Base-by-base conservation (phyloP, 2,888 invertebrate species). In the Leptarthrus brevirostris region DNA sequence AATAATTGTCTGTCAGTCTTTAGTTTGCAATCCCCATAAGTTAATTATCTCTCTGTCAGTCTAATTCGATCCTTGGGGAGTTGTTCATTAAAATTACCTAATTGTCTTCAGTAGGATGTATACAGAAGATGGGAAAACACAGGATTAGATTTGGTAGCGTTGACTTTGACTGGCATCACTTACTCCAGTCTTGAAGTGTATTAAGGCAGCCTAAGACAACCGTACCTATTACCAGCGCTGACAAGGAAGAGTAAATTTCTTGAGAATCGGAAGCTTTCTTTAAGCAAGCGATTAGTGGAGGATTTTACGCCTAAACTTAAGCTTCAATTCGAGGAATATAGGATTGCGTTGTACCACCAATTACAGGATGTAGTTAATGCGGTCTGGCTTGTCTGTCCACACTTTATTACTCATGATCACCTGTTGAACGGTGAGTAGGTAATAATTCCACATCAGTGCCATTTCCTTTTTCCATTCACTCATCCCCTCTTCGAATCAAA, bases 41-140 rank as follows among this genome's bases (percentile, higher is more conserved):
- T 36, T 58, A 58, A 58, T 58, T 58, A 58, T 58, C 36, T 58
- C 34, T 36, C 36, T 34, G 58, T 5, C 36, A 16, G 18, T 26
- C 58, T 58, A 58, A 58, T 58, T 58, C 36, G 36, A 18, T 34
- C 58, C 58, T 58, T n/a, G 26, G 40, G 58, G 58, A 36, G 36
- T 36, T 16, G 36, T 58, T 58, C 12, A 12, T 40, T 40, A 40
- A 40, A 40, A 40, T 40, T 40, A 12, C n/a, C 40, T 3, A 40
- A 40, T 0, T 8, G 8, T 6, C 8, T 30, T 30, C 30, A 30
- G 30, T 30, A 30, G 30, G 5, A 30, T 8, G 8, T 30, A 30
- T n/a, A n/a, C n/a, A n/a, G n/a, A 30, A 30, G 30, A 30, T 30
- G 30, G 30, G n/a, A n/a, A n/a, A n/a, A n/a, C n/a, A n/a, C n/a